Evolutionary conservation across 1,140 invertebrate genomes (phyloP).

Genomic region (Drosophila pallidifrons): DNA sequence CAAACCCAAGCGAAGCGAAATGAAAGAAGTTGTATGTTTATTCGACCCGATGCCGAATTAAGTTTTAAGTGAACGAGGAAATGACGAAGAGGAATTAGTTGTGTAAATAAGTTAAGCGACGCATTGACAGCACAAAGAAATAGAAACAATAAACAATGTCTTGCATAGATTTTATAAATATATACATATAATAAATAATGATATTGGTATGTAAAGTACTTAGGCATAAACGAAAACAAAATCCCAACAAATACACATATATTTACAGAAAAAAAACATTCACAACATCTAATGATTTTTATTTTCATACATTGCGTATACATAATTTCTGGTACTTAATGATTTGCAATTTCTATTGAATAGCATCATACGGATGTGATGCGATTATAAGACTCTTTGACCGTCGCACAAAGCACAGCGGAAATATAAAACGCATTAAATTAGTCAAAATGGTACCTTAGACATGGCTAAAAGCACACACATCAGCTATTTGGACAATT

Average conservation of each 20-base stretch:
- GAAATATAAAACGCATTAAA: conserved; percentile 18
- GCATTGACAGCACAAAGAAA: conserved; percentile 37
- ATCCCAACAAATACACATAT: conserved; percentile 58
- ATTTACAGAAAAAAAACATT: conserved; percentile 56
- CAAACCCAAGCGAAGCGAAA: conserved; percentile 35
- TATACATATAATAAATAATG: conserved; percentile 48
- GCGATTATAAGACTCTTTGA: conserved; percentile 6
- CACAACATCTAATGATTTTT: conserved; percentile 13
- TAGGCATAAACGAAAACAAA: conserved; percentile 62
- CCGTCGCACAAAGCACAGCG: conserved; percentile 23
- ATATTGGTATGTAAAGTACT: conserved; percentile 70
- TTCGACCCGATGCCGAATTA: conserved; percentile 63
- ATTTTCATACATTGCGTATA: conserved; percentile 17
- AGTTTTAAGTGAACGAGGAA: conserved; percentile 62
- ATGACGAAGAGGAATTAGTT: conserved; percentile 73
- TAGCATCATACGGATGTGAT: conserved; percentile 9
- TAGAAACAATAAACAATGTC: conserved; percentile 13
- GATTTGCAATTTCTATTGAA: conserved; percentile 34
- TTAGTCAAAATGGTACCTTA: conserved; percentile 18
- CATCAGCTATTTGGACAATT: conserved; percentile 7
- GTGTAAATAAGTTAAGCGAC: conserved; percentile 77
- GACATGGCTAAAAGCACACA: conserved; percentile 16
- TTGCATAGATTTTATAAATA: conserved; percentile 37
- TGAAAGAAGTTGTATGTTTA: conserved; percentile 77
- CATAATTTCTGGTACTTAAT: conserved; percentile 33